A percentile compares a stretch with the other conserved stretches of the same genome.
These are phyloP conservation scores for Pelecanoides urinatrix DNA, from an alignment of 2,113 vertebrate species.

Conservation along the genomic window DNA sequence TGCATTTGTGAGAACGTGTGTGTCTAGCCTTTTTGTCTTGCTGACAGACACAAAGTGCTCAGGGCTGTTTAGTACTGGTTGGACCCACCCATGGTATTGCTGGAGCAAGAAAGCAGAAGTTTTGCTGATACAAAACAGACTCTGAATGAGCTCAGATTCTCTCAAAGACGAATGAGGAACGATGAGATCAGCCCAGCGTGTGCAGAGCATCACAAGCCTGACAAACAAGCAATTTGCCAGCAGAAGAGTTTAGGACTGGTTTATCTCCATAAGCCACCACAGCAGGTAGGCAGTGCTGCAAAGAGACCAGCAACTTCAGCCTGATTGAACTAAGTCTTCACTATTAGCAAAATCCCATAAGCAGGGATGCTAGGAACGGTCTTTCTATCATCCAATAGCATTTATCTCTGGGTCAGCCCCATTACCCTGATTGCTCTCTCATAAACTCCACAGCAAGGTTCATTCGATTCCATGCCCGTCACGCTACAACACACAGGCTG, in stretches of 20 bases:
- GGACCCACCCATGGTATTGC: not conserved
- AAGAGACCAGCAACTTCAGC: not conserved
- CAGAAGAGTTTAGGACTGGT: not conserved
- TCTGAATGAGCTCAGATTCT: not conserved
- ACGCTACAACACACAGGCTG: not conserved
- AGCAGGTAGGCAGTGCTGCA: not conserved
- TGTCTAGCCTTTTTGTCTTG: not conserved
- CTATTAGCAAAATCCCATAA: not conserved
- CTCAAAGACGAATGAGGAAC: not conserved
- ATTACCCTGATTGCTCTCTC: not conserved
- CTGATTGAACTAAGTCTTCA: fast-evolving
- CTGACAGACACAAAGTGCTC: not conserved
- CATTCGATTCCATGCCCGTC: fast-evolving
- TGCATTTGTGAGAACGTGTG: not conserved
- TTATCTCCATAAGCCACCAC: not conserved
- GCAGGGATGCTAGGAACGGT: not conserved
- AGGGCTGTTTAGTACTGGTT: not conserved
- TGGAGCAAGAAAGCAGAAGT: not conserved
- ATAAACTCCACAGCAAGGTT: too few species aligned
- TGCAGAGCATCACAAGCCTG: not conserved
- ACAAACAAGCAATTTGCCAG: not conserved
- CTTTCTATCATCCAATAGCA: not conserved
- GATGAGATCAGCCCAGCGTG: not conserved
- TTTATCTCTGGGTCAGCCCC: not conserved
- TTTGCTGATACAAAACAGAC: not conserved